Evolutionary conservation across 2,888 invertebrate species (phyloP).

Genomic region (Plebejus argus): DNA sequence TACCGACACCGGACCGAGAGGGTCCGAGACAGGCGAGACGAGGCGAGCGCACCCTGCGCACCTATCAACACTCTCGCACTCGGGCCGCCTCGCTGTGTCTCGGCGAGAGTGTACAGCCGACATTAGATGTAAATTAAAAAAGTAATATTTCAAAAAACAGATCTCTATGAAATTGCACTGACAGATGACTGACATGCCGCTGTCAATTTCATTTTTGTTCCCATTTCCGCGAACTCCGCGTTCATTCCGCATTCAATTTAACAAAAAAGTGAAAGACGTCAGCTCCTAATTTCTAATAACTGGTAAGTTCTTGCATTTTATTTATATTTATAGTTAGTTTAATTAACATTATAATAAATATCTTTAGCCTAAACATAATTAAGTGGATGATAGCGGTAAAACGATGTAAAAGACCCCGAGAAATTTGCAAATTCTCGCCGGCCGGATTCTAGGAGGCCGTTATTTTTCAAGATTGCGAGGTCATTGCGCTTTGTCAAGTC

Average conservation of each 20-base stretch:
- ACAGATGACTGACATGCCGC: background rate
- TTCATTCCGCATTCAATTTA: slow-evolving; percentile 48
- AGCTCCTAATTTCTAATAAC: slow-evolving; percentile 11
- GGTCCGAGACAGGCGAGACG: too few species aligned
- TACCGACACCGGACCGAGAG: too few species aligned
- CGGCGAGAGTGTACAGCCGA: too few species aligned
- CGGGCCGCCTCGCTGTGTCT: too few species aligned
- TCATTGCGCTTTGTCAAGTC: slow-evolving; percentile 64
- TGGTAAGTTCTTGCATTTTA: slow-evolving; percentile 65
- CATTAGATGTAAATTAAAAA: too few species aligned
- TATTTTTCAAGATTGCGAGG: slow-evolving; percentile 76
- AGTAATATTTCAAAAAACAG: too few species aligned
- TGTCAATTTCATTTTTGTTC: slow-evolving; percentile 24
- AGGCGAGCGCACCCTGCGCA: too few species aligned
- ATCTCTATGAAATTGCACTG: too few species aligned
- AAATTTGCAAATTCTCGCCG: slow-evolving; percentile 41
- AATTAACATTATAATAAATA: slow-evolving; percentile 29
- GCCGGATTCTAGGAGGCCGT: slow-evolving; percentile 57
- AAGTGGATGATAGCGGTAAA: background rate
- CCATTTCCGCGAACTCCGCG: slow-evolving; percentile 44
- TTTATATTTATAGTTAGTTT: slow-evolving; percentile 35
- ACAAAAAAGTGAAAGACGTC: slow-evolving; percentile 61
- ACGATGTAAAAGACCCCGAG: background rate
- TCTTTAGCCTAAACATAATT: background rate
- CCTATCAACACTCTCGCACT: too few species aligned